Conservation (phyloP, 1,140 invertebrate species). For the Drosophila nigrodunni region DNA sequence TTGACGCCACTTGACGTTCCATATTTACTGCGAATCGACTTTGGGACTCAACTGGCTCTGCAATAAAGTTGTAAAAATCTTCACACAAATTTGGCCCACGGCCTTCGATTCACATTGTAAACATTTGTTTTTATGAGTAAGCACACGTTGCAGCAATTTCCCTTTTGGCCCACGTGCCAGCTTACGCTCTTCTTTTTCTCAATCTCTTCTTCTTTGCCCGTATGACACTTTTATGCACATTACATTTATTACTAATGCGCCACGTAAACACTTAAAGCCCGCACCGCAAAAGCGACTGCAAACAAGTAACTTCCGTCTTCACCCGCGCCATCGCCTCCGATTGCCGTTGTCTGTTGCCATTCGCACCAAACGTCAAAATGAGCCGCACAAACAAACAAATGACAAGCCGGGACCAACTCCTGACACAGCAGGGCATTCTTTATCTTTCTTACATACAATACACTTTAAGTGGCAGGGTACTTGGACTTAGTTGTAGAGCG, state of each 20-base stretch:
- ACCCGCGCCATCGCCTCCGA: too few relatives aligned
- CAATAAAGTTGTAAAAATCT: slow-evolving; percentile 76
- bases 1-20: slow-evolving; percentile 63
- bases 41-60: slow-evolving; percentile 6
- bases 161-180: slow-evolving; percentile 8
- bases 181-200: too few relatives aligned
- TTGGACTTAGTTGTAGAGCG: not conserved
- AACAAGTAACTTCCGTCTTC: slow-evolving; percentile 71
- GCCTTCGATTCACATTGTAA: slow-evolving; percentile 62
- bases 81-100: slow-evolving; percentile 11
- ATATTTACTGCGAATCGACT: slow-evolving; percentile 35
- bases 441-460: slow-evolving; percentile 12
- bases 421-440: slow-evolving; percentile 4
- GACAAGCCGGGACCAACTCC: slow-evolving; percentile 12
- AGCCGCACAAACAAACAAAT: slow-evolving; percentile 52
- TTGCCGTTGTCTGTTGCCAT: slow-evolving; percentile 32
- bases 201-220: not conserved
- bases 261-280: slow-evolving; percentile 79
- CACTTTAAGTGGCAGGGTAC: not conserved
- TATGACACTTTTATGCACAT: slow-evolving; percentile 69
- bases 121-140: slow-evolving; percentile 59
- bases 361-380: slow-evolving; percentile 50
- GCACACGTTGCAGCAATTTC: slow-evolving; percentile 18
- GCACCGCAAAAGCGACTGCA: slow-evolving; percentile 39
- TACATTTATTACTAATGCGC: slow-evolving; percentile 83